Conservation (phyloP, 2,113 vertebrate genomes). For the Mesocricetus auratus region DNA sequence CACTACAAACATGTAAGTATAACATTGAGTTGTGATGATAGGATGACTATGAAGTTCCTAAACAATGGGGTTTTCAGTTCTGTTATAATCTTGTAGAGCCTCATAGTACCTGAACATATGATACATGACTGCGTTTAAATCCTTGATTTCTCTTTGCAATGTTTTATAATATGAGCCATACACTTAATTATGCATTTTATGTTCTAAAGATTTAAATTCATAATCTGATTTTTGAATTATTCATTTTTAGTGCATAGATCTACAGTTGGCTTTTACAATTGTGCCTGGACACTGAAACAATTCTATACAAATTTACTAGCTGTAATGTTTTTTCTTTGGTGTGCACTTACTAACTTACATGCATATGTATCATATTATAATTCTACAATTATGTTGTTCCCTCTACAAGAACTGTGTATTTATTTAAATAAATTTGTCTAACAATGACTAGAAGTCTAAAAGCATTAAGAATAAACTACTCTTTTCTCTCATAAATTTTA, state of each 20-base stretch:
- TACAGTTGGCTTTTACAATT: neutral
- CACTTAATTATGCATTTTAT: neutral
- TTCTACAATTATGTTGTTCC: neutral
- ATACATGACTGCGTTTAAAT: neutral
- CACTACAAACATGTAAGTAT: neutral
- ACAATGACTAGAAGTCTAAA: neutral
- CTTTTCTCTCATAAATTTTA: neutral
- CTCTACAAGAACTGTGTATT: neutral
- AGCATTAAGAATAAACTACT: neutral
- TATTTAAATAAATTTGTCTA: neutral
- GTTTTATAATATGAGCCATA: neutral
- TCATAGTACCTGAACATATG: neutral
- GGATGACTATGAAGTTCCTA: neutral
- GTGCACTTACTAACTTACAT: neutral
- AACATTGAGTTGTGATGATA: neutral
- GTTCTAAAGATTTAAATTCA: neutral
- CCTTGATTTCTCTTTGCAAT: neutral
- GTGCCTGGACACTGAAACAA: neutral
- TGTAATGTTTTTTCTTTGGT: neutral
- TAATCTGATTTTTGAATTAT: neutral
- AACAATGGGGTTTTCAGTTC: neutral
- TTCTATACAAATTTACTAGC: neutral
- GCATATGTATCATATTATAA: neutral
- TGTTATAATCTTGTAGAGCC: neutral
- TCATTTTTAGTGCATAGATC: neutral